phyloP scores from a whole-genome alignment of 1,140 invertebrate genomes.

The Sarcophaga bullata region DNA sequence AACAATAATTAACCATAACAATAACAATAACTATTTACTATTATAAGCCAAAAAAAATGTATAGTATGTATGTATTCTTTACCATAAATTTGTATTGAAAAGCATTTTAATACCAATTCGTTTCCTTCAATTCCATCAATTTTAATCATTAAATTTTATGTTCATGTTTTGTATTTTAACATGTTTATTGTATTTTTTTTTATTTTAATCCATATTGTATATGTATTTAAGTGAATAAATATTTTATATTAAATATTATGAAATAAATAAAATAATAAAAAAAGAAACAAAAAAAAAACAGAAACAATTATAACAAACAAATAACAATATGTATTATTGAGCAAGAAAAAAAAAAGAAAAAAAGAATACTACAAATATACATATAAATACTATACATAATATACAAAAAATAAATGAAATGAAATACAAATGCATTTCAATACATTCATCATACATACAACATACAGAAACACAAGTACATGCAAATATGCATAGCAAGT shows the following conservation, averaged over 20 bases:
- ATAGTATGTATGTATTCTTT: neutral
- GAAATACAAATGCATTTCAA: too few species aligned
- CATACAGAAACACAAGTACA: too few species aligned
- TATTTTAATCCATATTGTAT: conserved; percentile 5
- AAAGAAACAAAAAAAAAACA: neutral
- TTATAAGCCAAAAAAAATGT: neutral
- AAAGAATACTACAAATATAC: too few species aligned
- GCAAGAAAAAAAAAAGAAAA: too few species aligned
- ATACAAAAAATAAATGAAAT: too few species aligned
- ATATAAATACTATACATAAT: too few species aligned
- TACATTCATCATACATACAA: too few species aligned
- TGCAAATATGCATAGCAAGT: too few species aligned
- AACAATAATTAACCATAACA: neutral
- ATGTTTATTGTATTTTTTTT: neutral
- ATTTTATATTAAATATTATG: conserved; percentile 33
- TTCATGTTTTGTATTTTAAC: neutral
- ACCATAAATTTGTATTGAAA: neutral
- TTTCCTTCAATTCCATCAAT: neutral
- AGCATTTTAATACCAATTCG: neutral
- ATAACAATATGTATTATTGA: conserved; percentile 35
- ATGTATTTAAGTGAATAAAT: conserved; percentile 34
- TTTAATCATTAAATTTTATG: neutral
- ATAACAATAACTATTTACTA: neutral
- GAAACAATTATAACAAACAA: neutral
- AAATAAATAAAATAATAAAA: conserved; percentile 13